Base-by-base conservation (phyloP, 2,797 vertebrate species). In the Anabacerthia variegaticeps region DNA sequence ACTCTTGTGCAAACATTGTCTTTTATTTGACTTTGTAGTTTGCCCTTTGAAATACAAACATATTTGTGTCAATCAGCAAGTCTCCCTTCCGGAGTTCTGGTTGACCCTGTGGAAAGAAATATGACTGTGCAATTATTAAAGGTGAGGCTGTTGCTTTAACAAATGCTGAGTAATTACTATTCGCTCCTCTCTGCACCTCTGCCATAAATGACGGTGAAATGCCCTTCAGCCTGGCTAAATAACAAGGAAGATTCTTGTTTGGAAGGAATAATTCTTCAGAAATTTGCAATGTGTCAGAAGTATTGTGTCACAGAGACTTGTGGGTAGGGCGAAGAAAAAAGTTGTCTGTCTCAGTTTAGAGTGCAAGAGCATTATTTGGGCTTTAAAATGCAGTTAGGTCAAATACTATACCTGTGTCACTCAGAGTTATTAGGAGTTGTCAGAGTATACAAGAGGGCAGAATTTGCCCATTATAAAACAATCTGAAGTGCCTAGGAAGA, bases 41-140 rank as follows among this genome's bases (percentile, higher is more conserved):
- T 94, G 48, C 95, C 83, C 85, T 96, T 93, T 95, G 91, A 96
- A 96, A 97, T 93, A 87, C 88, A 95, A 93, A 95, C 72, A 84
- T 85, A 95, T 93, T 89, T 94, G 65, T 95, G 89, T 94, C 95
- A 93, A n/a, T 92, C 86, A 88, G 79, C 85, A 84, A 84, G 74
- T 89, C 85, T 97, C 94, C 91, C 34, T 96, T 96, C 94, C 36
- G 94, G 94, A 93, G 72, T 86, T 87, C 81, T 68, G 37, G 71
- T 65, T 93, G 91, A 89, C 89, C 90, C 95, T 54, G 71, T 5
- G 54, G 86, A 89, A 85, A 95, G 82, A 93, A 96, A 94, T 93
- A 71, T 93, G 91, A 89, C 93, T 93, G 75, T 92, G 88, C 91
- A 97, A 76, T 94, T 96, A 95, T 96, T 95, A 91, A 94, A 95